Conservation (phyloP, 2,888 invertebrate species). For the Heteromyza rotundicornis region DNA sequence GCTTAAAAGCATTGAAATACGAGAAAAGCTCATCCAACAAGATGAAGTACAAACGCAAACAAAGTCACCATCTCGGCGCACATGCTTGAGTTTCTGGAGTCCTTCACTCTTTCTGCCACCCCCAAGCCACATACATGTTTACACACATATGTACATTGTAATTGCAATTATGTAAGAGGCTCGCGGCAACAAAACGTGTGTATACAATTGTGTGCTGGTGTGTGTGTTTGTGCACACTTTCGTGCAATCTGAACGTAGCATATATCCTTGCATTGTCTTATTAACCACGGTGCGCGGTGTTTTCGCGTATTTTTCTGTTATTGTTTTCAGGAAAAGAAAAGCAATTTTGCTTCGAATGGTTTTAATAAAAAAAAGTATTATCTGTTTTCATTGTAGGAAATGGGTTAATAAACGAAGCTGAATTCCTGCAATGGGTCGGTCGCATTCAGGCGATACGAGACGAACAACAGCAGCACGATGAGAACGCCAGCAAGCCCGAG, state of each 20-base stretch:
- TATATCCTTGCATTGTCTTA: slow-evolving; percentile 24
- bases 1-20: not conserved
- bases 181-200: no score
- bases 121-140: no score
- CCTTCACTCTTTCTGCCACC: no score
- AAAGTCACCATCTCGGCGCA: slow-evolving; percentile 31
- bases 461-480: slow-evolving; percentile 61
- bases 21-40: not conserved
- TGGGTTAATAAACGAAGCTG: slow-evolving; percentile 77
- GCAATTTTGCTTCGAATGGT: not conserved
- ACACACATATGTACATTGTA: no score
- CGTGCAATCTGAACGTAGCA: no score
- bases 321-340: not conserved
- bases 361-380: not conserved
- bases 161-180: no score
- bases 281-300: slow-evolving; percentile 19
- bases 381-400: slow-evolving; percentile 66
- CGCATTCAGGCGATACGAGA: slow-evolving; percentile 75
- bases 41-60: slow-evolving; percentile 22
- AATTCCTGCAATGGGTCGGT: slow-evolving; percentile 79
- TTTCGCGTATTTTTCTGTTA: slow-evolving; percentile 31
- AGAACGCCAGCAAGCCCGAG: slow-evolving; percentile 60
- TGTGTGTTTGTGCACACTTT: no score
- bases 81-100: not conserved
- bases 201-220: no score